These are phyloP conservation scores for Ormyrus rosae DNA, from an alignment of 2,888 invertebrate genomes.

Conservation along the genomic window DNA sequence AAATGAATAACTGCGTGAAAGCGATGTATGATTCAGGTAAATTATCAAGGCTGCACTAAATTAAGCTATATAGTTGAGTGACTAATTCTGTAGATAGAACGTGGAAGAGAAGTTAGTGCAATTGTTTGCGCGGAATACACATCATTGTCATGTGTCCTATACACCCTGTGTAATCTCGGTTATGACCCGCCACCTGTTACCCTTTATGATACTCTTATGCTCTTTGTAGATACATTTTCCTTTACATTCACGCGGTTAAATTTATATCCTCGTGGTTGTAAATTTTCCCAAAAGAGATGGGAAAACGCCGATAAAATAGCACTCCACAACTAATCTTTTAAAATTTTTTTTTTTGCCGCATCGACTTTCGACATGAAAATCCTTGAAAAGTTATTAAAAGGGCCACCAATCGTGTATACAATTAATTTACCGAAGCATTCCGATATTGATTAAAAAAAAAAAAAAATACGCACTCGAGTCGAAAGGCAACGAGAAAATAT, in stretches of 20 bases:
- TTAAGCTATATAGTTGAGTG: constrained; percentile 22
- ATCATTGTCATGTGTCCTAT: constrained; percentile 49
- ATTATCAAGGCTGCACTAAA: constrained; percentile 11
- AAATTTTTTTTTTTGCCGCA: too few species aligned
- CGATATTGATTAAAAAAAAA: too few species aligned
- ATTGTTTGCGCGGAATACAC: constrained; percentile 54
- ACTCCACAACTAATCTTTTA: too few species aligned
- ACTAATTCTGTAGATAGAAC: constrained; percentile 42
- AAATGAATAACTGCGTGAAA: too few species aligned
- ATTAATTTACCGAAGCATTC: too few species aligned
- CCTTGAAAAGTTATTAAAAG: too few species aligned
- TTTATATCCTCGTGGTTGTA: background rate
- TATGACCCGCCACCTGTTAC: constrained; percentile 67
- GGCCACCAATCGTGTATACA: too few species aligned
- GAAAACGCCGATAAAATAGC: background rate
- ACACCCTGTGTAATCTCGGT: constrained; percentile 47
- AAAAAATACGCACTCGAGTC: too few species aligned
- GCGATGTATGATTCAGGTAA: background rate
- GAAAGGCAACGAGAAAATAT: constrained; percentile 20
- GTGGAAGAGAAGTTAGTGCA: constrained; percentile 50
- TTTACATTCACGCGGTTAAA: constrained; percentile 33
- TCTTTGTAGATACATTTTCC: constrained; percentile 22
- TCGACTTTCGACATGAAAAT: too few species aligned
- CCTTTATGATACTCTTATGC: constrained; percentile 58
- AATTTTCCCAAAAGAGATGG: constrained; percentile 17